These are phyloP conservation scores for Steatornis caripensis DNA, from an alignment of 2,113 vertebrate genomes.

Conservation along the genomic window DNA sequence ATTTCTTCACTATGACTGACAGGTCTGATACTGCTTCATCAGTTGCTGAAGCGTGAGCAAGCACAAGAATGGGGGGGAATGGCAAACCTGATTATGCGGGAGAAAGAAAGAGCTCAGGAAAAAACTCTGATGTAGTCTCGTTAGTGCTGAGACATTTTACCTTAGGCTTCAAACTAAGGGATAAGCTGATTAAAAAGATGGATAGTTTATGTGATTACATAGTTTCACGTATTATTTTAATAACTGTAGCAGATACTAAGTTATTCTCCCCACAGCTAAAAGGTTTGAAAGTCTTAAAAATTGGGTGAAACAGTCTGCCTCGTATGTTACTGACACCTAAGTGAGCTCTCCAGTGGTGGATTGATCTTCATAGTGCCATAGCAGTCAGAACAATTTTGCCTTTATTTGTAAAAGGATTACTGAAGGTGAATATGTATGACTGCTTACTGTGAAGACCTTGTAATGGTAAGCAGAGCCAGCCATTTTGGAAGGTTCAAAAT, in stretches of 20 bases:
- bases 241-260: background rate
- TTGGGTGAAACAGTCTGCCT: background rate
- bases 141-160: background rate
- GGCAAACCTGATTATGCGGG: background rate
- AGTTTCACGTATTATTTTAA: background rate
- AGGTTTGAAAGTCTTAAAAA: background rate
- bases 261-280: too few relatives aligned
- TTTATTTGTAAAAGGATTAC: background rate
- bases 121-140: background rate
- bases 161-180: background rate
- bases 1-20: background rate
- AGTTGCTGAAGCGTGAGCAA: background rate
- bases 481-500: background rate
- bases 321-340: accelerated
- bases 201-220: background rate
- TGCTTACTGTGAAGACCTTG: background rate
- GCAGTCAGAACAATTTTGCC: background rate
- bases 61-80: background rate
- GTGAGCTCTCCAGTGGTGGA: background rate
- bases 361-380: background rate
- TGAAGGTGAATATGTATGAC: background rate
- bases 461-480: background rate
- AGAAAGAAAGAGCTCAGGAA: background rate
- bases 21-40: background rate
- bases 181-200: background rate